phyloP scores from a whole-genome alignment of 2,888 invertebrate species.

The Lithophane socia region DNA sequence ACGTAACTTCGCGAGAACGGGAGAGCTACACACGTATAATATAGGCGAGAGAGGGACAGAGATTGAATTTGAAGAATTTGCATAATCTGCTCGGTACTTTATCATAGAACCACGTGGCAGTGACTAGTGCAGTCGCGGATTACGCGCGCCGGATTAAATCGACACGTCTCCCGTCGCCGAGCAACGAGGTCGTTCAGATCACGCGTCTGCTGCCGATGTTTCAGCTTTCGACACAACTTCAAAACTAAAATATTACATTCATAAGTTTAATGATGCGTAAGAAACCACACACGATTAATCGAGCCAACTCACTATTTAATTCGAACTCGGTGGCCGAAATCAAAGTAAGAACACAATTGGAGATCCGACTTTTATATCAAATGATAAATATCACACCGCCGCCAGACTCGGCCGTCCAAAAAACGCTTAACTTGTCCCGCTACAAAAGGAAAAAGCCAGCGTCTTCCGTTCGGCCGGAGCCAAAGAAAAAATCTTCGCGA shows the following conservation, averaged over 20 bases:
- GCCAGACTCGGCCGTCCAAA: conserved; percentile 86
- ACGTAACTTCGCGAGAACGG: conserved; percentile 77
- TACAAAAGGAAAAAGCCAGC: conserved; percentile 90
- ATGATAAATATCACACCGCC: conserved; percentile 89
- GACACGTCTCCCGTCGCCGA: conserved; percentile 72
- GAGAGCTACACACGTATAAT: conserved; percentile 69
- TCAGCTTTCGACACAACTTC: conserved; percentile 58
- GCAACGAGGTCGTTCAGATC: conserved; percentile 74
- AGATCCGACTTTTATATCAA: conserved; percentile 86
- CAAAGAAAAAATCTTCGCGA: conserved; percentile 90
- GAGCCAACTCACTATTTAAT: conserved; percentile 60
- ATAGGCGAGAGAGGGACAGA: conserved; percentile 76
- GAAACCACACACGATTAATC: conserved; percentile 59
- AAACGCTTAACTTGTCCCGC: conserved; percentile 90
- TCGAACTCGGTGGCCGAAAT: conserved; percentile 76
- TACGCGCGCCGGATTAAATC: conserved; percentile 86
- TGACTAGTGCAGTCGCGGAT: conserved; percentile 90
- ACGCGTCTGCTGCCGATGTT: conserved; percentile 69
- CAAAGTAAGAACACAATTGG: conserved; percentile 84
- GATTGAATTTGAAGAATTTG: conserved; percentile 88
- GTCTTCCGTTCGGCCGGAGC: conserved; percentile 90
- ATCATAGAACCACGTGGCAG: conserved; percentile 90
- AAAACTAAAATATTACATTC: conserved; percentile 57
- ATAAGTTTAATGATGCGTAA: conserved; percentile 53
- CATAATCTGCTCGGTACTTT: conserved; percentile 90